A percentile compares a stretch with the other conserved stretches of the same genome.
Conservation (phyloP, 2,797 vertebrate species). For the Poecilia velifera region DNA sequence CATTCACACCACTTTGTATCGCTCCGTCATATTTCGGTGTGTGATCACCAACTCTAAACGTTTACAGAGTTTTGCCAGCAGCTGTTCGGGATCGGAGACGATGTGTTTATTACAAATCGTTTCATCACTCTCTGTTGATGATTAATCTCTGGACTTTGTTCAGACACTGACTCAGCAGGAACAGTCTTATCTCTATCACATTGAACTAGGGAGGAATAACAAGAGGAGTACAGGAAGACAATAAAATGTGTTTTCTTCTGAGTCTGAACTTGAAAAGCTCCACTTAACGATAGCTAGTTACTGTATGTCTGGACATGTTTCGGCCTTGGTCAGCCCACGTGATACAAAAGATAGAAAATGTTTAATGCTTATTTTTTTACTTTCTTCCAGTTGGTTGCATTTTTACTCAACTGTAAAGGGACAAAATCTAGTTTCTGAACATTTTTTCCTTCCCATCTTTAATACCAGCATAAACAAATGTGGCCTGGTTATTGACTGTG, state of each 20-base stretch:
- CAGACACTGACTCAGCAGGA: conserved; percentile 17
- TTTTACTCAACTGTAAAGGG: not conserved
- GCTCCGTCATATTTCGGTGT: no score
- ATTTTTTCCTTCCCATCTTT: not conserved
- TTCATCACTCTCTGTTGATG: not conserved
- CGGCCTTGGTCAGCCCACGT: not conserved
- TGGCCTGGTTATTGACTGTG: not conserved
- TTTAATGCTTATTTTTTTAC: not conserved
- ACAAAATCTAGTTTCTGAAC: not conserved
- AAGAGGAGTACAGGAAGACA: not conserved
- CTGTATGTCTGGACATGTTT: not conserved
- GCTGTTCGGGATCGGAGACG: not conserved
- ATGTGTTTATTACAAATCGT: not conserved
- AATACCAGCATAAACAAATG: not conserved
- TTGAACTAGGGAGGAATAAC: conserved; percentile 43
- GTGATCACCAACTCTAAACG: not conserved
- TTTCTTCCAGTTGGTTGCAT: not conserved
- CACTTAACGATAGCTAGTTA: not conserved
- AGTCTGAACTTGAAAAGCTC: not conserved
- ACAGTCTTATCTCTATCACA: conserved; percentile 11
- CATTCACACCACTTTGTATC: not conserved
- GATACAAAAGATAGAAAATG: not conserved
- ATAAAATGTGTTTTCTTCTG: not conserved
- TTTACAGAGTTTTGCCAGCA: not conserved
- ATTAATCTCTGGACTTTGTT: not conserved